phyloP scores from a whole-genome alignment of 2,888 invertebrate species.

The Clepsis dumicolana region DNA sequence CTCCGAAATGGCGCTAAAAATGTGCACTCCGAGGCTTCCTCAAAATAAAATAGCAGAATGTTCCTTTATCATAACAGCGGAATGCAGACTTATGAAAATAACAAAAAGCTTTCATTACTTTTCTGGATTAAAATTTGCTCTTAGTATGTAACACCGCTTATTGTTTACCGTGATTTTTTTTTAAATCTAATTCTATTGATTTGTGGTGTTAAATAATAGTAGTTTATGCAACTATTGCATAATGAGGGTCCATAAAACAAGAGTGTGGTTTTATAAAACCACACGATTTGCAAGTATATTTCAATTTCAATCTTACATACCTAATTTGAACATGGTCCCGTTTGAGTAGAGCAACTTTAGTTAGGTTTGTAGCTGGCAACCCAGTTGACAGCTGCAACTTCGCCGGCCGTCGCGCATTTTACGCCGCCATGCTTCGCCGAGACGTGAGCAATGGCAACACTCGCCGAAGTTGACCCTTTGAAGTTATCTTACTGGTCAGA shows the following conservation, averaged over 20 bases:
- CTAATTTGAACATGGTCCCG: conserved; percentile 31
- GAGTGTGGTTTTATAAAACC: too few species aligned
- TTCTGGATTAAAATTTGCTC: background rate
- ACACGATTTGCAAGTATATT: too few species aligned
- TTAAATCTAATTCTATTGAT: too few species aligned
- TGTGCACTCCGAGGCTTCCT: background rate
- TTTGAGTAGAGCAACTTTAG: conserved; percentile 38
- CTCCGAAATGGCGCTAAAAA: conserved; percentile 13
- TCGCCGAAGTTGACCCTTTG: conserved; percentile 13
- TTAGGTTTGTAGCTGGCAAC: conserved; percentile 49
- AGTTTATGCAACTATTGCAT: too few species aligned
- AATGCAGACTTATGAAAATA: conserved; percentile 12
- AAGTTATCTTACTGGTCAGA: background rate
- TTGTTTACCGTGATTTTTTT: too few species aligned
- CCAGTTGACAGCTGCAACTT: conserved; percentile 52
- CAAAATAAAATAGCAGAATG: conserved; percentile 9
- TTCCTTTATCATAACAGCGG: background rate
- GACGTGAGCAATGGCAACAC: conserved; percentile 33
- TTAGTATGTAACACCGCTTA: too few species aligned
- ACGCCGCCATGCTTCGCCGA: conserved; percentile 46
- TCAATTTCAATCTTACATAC: conserved; percentile 10
- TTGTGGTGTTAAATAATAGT: too few species aligned
- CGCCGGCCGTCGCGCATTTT: conserved; percentile 58
- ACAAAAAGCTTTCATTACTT: conserved; percentile 9
- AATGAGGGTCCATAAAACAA: too few species aligned